Base-by-base conservation (phyloP, 2,113 vertebrate genomes). In the Neogobius melanostomus region DNA sequence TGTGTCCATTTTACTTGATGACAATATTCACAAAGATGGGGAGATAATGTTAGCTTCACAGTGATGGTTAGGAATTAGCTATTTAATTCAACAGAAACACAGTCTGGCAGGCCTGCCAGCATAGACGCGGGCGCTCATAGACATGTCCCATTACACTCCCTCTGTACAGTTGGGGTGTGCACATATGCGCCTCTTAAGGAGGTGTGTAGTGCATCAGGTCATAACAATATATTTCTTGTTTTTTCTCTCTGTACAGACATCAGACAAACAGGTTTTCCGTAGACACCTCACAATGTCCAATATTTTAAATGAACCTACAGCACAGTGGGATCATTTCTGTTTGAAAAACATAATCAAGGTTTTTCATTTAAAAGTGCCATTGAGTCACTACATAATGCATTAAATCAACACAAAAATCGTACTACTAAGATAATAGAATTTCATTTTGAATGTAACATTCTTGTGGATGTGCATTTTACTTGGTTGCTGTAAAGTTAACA, bases 41-140 rank as follows among this genome's bases (percentile, higher is more conserved):
- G 86, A 82, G 82, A 88, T 87, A 81, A 87, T 72, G 84, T 91
- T 91, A 91, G 88, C 87, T 80, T 92, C 92, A 94, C 93, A 94
- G 92, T 93, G 92, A 92, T 89, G 92, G 82, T 76, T 86, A 87
- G 61, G 82, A 82, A 87, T 90, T 89, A 83, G 85, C 77, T 70
- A 69, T 89, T 85, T 88, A 83, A 82, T 86, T 76, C 60, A 87
- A 87, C 72, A 78, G 21, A 63, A 81, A 51, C 71, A 51, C 66
- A 75, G 84, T 57, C 63, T 60, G 64, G 75, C 62, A 71, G 69
- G 44, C 61, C 12, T 11, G 72, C 50, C 72, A 76, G 59, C 76
- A 68, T 16, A 42, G 69, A 9, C 76, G 64, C 69, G 56, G 65
- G 16, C 85, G 68, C 68, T 71, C 78, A 50, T 60, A 21, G 72